Evolutionary conservation across 1,140 invertebrate genomes (phyloP), one percentile per base, ranked within the genome.

Genomic region (Aradophagus sp.): DNA sequence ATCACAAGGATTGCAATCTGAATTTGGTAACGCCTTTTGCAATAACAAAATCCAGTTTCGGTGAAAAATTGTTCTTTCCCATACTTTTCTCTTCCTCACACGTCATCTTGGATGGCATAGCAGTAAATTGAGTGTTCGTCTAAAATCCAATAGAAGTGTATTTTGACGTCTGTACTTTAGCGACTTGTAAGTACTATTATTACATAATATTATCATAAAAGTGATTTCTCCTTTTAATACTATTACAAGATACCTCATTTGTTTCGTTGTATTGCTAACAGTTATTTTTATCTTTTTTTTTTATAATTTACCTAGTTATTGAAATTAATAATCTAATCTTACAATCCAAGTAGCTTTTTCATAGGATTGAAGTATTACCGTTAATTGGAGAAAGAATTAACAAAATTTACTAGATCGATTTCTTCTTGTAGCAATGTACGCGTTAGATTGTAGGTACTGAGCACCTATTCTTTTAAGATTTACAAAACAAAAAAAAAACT

Each of bases 71-170:
- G 32, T 56, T 29, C n/a, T n/a, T n/a, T n/a, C n/a, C n/a, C n/a
- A n/a, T n/a, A n/a, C n/a, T n/a, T n/a, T n/a, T n/a, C n/a, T n/a
- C n/a, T 65, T 55, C 12, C 35, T 42, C 59, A 6, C 61, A 69
- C 62, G 47, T 42, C 55, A n/a, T n/a, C n/a, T n/a, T 74, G 65
- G 65, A 65, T 74, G 71, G 65, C 71, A 52, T 74, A 74, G 61
- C 29, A 38, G 36, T 63, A 71, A 62, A 62, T 74, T 74, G 55
- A 74, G 61, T 73, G 48, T 69, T 68, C 11, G 53, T 56, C 61
- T 74, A 62, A 52, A 74, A 69, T 45, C 56, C 61, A 55, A 65
- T 50, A 56, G 50, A 45, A 59, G 65, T 59, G 65, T 52, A 53
- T 29, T 63, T 61, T 53, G 47, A 68, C 62, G 39, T 26, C 38